phyloP scores from a whole-genome alignment of 2,113 vertebrate genomes.

The Pteropus alecto region DNA sequence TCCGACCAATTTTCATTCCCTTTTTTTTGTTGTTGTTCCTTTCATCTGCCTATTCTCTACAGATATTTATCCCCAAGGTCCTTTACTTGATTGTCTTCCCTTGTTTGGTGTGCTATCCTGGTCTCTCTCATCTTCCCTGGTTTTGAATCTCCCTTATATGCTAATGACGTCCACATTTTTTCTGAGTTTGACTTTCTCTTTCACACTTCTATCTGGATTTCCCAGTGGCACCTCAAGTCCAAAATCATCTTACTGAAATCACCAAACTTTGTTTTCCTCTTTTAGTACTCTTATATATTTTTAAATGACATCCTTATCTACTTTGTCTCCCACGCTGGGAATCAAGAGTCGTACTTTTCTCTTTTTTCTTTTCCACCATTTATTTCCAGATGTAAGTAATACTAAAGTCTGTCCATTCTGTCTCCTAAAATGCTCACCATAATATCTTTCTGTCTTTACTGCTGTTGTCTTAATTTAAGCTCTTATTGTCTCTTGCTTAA shows the following conservation, averaged over 20 bases:
- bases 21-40: background rate
- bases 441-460: background rate
- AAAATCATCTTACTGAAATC: background rate
- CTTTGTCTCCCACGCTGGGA: background rate
- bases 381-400: background rate
- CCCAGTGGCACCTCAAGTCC: background rate
- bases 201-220: background rate
- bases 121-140: background rate
- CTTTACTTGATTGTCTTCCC: background rate
- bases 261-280: background rate
- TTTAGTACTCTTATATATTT: background rate
- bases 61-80: background rate
- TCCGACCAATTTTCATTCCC: background rate
- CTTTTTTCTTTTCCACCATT: background rate
- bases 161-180: background rate
- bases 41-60: background rate
- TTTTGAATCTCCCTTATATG: background rate
- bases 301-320: background rate
- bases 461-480: background rate
- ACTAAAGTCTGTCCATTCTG: background rate
- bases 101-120: background rate
- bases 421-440: background rate
- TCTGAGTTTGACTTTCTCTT: background rate
- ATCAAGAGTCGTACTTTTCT: background rate
- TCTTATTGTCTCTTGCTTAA: background rate